Conservation (phyloP, 2,888 invertebrate genomes). For the Drosophila kanekoi region DNA sequence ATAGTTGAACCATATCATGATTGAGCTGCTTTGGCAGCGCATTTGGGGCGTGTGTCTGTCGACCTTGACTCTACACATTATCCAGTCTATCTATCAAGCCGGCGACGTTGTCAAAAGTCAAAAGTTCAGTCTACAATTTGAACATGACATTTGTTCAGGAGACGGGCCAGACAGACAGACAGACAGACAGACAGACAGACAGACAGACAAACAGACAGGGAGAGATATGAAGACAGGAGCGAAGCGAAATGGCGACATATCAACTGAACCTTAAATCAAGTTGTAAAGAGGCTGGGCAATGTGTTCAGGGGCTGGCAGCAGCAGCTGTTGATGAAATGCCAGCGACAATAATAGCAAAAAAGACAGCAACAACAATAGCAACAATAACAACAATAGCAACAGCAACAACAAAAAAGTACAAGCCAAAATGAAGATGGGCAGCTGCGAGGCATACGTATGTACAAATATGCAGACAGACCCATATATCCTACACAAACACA, state of each 20-base stretch:
- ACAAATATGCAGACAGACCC: constrained; percentile 43
- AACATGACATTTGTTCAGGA: constrained; percentile 73
- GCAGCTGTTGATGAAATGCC: constrained; percentile 78
- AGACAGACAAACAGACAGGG: not conserved
- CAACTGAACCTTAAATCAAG: constrained; percentile 80
- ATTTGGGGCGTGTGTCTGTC: constrained; percentile 18
- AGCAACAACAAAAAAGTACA: constrained; percentile 42
- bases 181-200: constrained; percentile 16
- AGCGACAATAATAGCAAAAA: constrained; percentile 65
- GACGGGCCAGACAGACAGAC: constrained; percentile 21
- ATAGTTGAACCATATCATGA: constrained; percentile 21
- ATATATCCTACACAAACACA: constrained; percentile 33
- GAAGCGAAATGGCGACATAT: constrained; percentile 64
- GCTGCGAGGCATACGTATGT: constrained; percentile 68
- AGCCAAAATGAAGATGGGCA: constrained; percentile 73
- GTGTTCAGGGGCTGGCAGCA: constrained; percentile 58
- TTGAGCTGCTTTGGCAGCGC: constrained; percentile 20
- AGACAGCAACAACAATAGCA: constrained; percentile 18
- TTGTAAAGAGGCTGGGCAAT: constrained; percentile 72
- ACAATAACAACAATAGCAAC: constrained; percentile 15
- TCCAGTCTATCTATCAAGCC: constrained; percentile 43
- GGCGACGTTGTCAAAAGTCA: constrained; percentile 64
- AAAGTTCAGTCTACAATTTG: constrained; percentile 75
- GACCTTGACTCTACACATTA: constrained; percentile 53
- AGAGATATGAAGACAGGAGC: constrained; percentile 25